Conservation (phyloP, 1,140 invertebrate species). For the Ephestia elutella region DNA sequence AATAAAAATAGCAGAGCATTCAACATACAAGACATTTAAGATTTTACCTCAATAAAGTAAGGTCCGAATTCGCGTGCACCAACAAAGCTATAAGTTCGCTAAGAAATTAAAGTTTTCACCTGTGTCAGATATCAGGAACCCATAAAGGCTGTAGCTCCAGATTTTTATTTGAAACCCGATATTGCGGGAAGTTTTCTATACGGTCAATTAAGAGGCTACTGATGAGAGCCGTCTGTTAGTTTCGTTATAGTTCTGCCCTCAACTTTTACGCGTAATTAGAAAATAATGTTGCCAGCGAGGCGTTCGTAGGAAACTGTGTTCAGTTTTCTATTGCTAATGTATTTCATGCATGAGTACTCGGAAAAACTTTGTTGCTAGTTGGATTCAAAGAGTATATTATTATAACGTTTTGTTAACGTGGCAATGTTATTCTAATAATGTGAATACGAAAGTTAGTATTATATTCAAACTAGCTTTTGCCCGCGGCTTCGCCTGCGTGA, state of each 20-base stretch:
- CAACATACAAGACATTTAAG: too few relatives aligned
- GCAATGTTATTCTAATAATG: too few relatives aligned
- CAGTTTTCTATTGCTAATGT: too few relatives aligned
- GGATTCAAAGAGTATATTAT: too few relatives aligned
- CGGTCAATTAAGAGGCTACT: background rate
- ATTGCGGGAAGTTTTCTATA: conserved; percentile 3
- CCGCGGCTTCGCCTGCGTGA: too few relatives aligned
- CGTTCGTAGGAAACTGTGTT: too few relatives aligned
- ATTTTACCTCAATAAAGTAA: background rate
- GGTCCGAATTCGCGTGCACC: background rate
- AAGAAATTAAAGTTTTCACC: conserved; percentile 1
- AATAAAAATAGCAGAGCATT: background rate
- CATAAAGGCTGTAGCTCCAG: conserved; percentile 1
- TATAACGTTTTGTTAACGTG: too few relatives aligned
- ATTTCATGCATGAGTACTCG: too few relatives aligned
- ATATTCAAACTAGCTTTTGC: too few relatives aligned
- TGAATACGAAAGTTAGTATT: too few relatives aligned
- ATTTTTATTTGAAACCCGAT: conserved; percentile 4
- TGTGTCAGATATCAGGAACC: conserved; percentile 1
- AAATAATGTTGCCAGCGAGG: too few relatives aligned
- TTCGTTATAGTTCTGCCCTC: background rate
- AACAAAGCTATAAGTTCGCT: background rate
- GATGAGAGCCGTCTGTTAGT: background rate
- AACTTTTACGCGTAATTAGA: background rate
- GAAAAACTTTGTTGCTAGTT: too few relatives aligned